Percentiles rank a stretch among this genome's conserved stretches.
Evolutionary conservation across 1,140 invertebrate genomes (phyloP).

Genomic region (Lucilia cuprina): DNA sequence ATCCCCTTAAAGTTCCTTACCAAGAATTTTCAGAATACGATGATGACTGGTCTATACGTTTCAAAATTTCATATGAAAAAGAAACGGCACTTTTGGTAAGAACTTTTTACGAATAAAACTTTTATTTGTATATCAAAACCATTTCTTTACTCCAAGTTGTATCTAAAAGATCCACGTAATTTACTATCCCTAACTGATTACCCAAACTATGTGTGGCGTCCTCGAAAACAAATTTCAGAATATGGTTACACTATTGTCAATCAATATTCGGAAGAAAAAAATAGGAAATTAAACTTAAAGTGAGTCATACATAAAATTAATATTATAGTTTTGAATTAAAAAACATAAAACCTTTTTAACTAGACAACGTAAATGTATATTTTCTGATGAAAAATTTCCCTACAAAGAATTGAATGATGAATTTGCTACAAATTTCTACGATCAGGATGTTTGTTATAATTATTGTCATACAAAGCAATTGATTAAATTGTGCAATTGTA

Average conservation of each 20-base stretch:
- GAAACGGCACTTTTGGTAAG: neutral
- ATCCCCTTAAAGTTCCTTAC: neutral
- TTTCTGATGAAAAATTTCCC: neutral
- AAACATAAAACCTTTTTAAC: too few relatives aligned
- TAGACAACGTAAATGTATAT: constrained; percentile 10
- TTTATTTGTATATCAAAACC: neutral
- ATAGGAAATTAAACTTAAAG: neutral
- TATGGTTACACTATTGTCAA: neutral
- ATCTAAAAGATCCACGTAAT: neutral
- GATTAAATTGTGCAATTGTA: neutral
- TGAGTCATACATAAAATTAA: neutral
- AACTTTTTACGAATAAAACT: neutral
- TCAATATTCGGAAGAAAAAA: neutral
- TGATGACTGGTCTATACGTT: neutral
- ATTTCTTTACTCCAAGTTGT: neutral
- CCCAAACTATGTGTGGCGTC: constrained; percentile 6
- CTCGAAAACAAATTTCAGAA: neutral
- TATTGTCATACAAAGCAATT: constrained; percentile 11
- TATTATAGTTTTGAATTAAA: neutral
- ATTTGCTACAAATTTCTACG: neutral
- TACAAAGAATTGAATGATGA: neutral
- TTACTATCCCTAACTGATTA: neutral
- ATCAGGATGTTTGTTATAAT: neutral
- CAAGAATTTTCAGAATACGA: neutral
- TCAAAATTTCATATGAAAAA: neutral